Percentiles rank a stretch among this genome's conserved stretches.
Conservation (phyloP, 2,113 vertebrate genomes). For the Microtus richardsoni region DNA sequence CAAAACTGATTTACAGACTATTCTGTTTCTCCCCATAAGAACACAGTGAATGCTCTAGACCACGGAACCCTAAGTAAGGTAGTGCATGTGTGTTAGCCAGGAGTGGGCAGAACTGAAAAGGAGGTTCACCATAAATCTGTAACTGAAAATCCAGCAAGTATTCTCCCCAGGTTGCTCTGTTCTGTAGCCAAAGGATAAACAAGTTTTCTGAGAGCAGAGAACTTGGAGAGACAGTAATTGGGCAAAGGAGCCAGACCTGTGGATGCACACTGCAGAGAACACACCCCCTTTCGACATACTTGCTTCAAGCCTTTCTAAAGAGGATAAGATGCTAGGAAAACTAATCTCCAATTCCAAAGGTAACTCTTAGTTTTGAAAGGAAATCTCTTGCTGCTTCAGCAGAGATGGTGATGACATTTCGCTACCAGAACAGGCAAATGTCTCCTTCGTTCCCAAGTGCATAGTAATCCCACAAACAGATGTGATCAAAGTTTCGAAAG, state of each 20-base stretch:
- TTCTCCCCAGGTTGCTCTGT: not conserved
- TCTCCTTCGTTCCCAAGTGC: not conserved
- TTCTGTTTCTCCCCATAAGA: not conserved
- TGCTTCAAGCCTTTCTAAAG: not conserved
- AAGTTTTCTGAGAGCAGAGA: not conserved
- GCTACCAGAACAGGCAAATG: not conserved
- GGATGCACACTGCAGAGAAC: not conserved
- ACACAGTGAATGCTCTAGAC: not conserved
- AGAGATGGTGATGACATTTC: not conserved
- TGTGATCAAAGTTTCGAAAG: not conserved
- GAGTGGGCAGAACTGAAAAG: not conserved
- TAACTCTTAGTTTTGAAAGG: constrained; percentile 15
- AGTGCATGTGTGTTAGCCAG: not conserved
- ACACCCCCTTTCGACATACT: not conserved
- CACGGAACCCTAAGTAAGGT: not conserved
- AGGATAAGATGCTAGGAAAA: not conserved
- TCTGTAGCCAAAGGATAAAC: not conserved
- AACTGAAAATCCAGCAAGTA: not conserved
- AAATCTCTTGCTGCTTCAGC: not conserved
- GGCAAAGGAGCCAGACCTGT: not conserved
- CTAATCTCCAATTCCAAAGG: constrained; percentile 17
- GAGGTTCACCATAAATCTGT: not conserved
- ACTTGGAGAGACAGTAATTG: not conserved
- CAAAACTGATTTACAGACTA: too few relatives aligned
- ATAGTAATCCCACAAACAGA: not conserved